Evolutionary conservation across 2,888 invertebrate genomes (phyloP), one percentile per base, ranked within the genome.

Genomic region (Leistus spinibarbis): DNA sequence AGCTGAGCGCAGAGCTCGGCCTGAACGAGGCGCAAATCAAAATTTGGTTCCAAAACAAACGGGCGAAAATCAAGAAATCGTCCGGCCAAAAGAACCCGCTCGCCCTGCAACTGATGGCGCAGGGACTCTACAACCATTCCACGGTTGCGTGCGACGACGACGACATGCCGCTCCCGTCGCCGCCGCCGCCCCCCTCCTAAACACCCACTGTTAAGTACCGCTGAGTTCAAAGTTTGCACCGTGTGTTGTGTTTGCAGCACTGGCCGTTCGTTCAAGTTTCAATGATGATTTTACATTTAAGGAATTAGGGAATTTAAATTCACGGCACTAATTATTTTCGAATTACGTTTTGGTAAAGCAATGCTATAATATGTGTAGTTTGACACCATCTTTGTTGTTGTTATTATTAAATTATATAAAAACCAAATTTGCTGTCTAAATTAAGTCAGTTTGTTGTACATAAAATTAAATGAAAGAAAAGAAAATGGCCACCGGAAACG

Each of bases 11-110:
- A 3, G 97, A 97, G 82, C 88, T 98, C 76, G 95, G 95, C 0
- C 88, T 98, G 76, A 97, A 98, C 81, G 98, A 99, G 85, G 96
- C 97, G 0, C 98, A 98, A 87, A 98, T 96, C 84, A 97, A 97
- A 88, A 97, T 97, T 85, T 97, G 96, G 97, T 96, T 97, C 88
- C 96, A 98, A 88, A 97, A 98, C 87, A 97, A 98, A 85, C 89
- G 98, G 16, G 98, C 98, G 78, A 98, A 98, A 87, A 93, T 97
- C 85, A 98, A 98, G 89, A 98, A 98, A 84, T 90, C 95, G 0
- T 91, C 91, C 0, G 96, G 96, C 0, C 92, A 93, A 79, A 91
- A 94, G 82, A 95, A 96, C 85, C 93, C 95, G 0, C 86, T 97
- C 72, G 97, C 97, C 0, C 83, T 96, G 74, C 96, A 96, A 82